phyloP scores from a whole-genome alignment of 2,888 invertebrate genomes.

The Thymelicus acteon region DNA sequence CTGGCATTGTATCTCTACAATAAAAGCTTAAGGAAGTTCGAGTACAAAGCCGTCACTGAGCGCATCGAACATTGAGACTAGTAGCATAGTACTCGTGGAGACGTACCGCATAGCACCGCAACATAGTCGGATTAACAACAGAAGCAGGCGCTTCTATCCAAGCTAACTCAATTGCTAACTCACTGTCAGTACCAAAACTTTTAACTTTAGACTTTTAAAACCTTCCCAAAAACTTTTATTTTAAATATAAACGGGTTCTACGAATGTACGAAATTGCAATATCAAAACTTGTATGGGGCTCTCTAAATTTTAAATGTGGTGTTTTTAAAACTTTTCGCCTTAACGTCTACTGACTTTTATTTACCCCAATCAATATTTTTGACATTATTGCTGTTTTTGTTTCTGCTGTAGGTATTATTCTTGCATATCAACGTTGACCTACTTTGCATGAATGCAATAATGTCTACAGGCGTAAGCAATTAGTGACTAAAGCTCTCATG shows the following conservation, averaged over 20 bases:
- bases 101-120: neutral
- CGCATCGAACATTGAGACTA: neutral
- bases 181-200: conserved; percentile 30
- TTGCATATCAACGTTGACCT: too few relatives aligned
- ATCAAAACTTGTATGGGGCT: conserved; percentile 50
- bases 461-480: conserved; percentile 35
- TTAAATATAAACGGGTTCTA: conserved; percentile 38
- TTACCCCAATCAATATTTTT: too few relatives aligned
- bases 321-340: neutral
- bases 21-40: conserved; percentile 10
- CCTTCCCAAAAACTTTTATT: conserved; percentile 1
- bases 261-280: conserved; percentile 75
- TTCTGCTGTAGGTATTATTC: too few relatives aligned
- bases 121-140: conserved; percentile 31
- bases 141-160: conserved; percentile 10
- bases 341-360: too few relatives aligned
- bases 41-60: conserved; percentile 22
- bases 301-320: neutral
- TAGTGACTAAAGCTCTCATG: neutral
- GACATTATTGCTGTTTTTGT: too few relatives aligned
- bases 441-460: too few relatives aligned
- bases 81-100: neutral
- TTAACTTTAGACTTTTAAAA: conserved; percentile 16
- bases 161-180: conserved; percentile 29
- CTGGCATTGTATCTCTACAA: neutral